Base-by-base conservation (phyloP, 2,888 invertebrate genomes). In the Caenorhabditis macrosperma region DNA sequence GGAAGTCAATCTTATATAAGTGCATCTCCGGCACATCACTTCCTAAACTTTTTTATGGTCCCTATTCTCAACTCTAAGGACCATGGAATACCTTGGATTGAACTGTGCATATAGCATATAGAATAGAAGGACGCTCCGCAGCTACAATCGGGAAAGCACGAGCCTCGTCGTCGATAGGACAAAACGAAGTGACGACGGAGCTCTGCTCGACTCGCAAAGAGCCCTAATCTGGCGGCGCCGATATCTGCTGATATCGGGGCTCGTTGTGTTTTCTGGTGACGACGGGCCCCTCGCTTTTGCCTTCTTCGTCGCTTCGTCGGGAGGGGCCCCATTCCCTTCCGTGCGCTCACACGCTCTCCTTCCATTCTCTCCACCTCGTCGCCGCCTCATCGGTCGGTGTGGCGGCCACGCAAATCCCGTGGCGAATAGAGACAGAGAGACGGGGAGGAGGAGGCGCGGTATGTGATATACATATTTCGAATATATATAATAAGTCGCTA, bases 401-500 rank as follows among this genome's bases (percentile, higher is more conserved):
- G 33, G 30, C 63, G 52, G 41, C 54, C 50, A 63, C 48, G 48
- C 64, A 72, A 72, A 64, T 63, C 72, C 72, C 15, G 24, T n/a
- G 33, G 24, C n/a, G 12, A 30, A 17, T n/a, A n/a, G 44, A 20
- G 54, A 61, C 61, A 63, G 61, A 46, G 69, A 44, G 28, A 55
- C 9, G 55, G 50, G n/a, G n/a, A n/a, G n/a, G n/a, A 46, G 59
- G 54, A 55, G 64, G 59, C 44, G 74, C 57, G 52, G 22, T n/a
- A 38, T 24, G 63, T 72, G 72, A 72, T 72, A 72, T 55, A 55
- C 63, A 72, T 55, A 72, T 55, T 55, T 52, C 63, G 48, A 52
- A 72, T 63, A 64, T 64, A 74, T 64, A 74, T 74, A 74, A 74
- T 74, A 74, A 74, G 33, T 63, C 74, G 35, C 74, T 74, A 74